Percentiles rank a stretch among this genome's conserved stretches.
Conservation (phyloP, 2,888 invertebrate species). For the Tanypteryx hageni region DNA sequence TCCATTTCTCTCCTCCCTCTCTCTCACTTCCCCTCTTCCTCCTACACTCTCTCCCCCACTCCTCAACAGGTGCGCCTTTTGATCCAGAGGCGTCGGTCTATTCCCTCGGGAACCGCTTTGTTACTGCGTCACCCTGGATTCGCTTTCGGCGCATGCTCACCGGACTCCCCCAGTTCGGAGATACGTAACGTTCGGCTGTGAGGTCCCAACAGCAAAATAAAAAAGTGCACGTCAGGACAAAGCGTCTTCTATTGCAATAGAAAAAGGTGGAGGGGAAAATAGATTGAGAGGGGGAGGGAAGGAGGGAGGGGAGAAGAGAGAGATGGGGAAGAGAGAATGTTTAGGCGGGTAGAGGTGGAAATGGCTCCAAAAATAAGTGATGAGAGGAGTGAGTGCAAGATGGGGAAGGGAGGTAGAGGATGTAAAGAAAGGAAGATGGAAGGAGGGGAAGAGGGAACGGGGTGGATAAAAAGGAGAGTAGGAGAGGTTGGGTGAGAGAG, state of each 20-base stretch:
- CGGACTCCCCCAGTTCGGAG: neutral
- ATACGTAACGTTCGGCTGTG: too few relatives aligned
- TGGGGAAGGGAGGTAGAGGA: neutral
- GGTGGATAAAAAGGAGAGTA: too few relatives aligned
- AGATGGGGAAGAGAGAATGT: neutral
- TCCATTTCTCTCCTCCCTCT: neutral
- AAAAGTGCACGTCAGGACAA: too few relatives aligned
- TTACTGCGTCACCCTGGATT: neutral
- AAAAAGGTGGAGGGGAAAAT: too few relatives aligned
- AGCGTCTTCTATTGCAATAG: too few relatives aligned
- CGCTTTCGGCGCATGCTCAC: constrained; percentile 13
- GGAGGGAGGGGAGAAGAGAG: too few relatives aligned
- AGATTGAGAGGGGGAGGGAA: too few relatives aligned
- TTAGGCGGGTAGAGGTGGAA: too few relatives aligned
- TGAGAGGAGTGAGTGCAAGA: too few relatives aligned
- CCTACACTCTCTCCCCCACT: neutral
- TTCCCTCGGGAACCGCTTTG: constrained; percentile 37
- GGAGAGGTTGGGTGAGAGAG: neutral
- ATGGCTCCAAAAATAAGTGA: too few relatives aligned
- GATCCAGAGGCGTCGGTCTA: constrained; percentile 11
- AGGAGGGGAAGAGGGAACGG: too few relatives aligned
- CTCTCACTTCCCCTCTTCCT: neutral
- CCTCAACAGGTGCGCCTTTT: constrained; percentile 60
- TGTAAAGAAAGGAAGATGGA: neutral
- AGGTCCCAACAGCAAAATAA: neutral